Base-by-base conservation (phyloP, 1,140 invertebrate genomes). In the Brachionus calyciflorus region DNA sequence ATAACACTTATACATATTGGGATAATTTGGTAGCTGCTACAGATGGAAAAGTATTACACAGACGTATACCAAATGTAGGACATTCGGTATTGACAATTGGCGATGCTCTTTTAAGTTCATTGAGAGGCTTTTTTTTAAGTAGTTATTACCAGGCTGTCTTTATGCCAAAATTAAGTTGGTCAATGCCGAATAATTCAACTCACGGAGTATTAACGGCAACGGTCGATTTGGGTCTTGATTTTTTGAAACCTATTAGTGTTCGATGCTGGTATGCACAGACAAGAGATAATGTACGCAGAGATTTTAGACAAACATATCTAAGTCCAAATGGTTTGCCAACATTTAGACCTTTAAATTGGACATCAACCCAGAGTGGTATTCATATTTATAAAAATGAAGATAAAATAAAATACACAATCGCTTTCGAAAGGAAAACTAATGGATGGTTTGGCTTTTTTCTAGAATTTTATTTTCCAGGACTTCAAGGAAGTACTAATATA, bases 1-100 rank as follows among this genome's bases (percentile, higher is more conserved):
- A 84, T 40, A 81, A 83, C 76, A 80, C 82, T 1, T 79, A 82
- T 63, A 81, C 79, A 55, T 83, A 80, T 68, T 83, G 79, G 79
- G 68, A 78, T 60, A 51, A 81, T 26, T 78, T 83, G 10, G 63
- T 68, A 21, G 79, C 79, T 48, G 79, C 79, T 1, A 83, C 69
- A 17, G 51, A 73, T 53, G 69, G 69, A 3, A 49, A 3, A 51
- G 46, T 55, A 21, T 24, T 73, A 14, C 30, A 40, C 9, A 19
- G 69, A 51, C 26, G 60, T 48, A 63, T 82, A 40, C 80, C 81
- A n/a, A 82, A 82, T 70, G 79, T 81, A 9, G 82, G 81, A 76
- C 82, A 82, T 53, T 79, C 79, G 65, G 70, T 78, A 41, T 77
- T 78, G 10, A 80, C 81, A 24, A 81, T 82, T 68, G 79, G 80